phyloP scores from a whole-genome alignment of 1,140 invertebrate species.

The Drosophila obscura region DNA sequence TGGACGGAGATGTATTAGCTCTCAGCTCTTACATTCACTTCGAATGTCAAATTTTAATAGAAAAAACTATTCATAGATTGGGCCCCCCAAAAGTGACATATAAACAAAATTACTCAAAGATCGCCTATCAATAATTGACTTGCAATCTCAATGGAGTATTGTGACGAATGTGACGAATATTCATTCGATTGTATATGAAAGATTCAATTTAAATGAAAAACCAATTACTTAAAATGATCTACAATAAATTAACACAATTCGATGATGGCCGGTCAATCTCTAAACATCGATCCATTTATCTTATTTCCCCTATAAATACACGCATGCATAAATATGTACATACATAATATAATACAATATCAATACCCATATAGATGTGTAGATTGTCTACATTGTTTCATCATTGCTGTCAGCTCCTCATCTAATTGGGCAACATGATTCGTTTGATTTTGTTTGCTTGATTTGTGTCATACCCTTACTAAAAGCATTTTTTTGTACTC shows the following conservation, averaged over 20 bases:
- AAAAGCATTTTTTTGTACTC: not conserved
- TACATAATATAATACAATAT: too few relatives aligned
- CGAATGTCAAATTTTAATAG: too few relatives aligned
- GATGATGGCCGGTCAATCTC: slow-evolving; percentile 22
- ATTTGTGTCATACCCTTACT: slow-evolving; percentile 5
- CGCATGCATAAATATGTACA: too few relatives aligned
- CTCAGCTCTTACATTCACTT: not conserved
- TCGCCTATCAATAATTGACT: slow-evolving; percentile 1
- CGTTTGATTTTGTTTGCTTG: slow-evolving; percentile 22
- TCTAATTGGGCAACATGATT: slow-evolving; percentile 48
- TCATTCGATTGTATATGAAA: slow-evolving; percentile 40
- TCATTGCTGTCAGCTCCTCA: slow-evolving; percentile 39
- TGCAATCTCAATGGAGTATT: not conserved
- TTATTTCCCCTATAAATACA: not conserved
- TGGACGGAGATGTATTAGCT: too few relatives aligned
- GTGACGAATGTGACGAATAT: slow-evolving; percentile 2
- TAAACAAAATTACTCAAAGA: not conserved
- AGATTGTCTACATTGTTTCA: slow-evolving; percentile 43
- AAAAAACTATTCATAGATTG: too few relatives aligned
- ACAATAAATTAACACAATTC: slow-evolving; percentile 20
- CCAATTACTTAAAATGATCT: slow-evolving; percentile 44
- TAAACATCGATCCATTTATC: slow-evolving; percentile 32
- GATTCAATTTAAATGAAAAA: slow-evolving; percentile 41
- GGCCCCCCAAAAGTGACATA: not conserved
- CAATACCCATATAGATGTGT: slow-evolving; percentile 11